Base-by-base conservation (phyloP, 2,113 vertebrate genomes). In the Centropus bengalensis region DNA sequence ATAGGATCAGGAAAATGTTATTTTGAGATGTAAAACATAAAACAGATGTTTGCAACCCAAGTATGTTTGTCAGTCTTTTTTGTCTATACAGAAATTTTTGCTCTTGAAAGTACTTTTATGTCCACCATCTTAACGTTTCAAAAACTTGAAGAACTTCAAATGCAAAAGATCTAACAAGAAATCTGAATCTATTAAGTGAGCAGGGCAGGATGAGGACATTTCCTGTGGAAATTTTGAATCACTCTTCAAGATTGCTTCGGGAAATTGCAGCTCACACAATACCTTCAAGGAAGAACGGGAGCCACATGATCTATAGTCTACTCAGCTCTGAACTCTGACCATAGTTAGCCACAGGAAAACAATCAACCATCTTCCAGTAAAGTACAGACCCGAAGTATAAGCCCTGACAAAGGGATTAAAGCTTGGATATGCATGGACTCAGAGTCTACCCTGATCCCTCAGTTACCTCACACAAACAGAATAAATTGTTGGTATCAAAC, bases 271-370 rank as follows among this genome's bases (percentile, higher is more conserved):
- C 45, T 83, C 40, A 71, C 9, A 5, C 71, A 68, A 62, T 76
- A 5, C 45, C 62, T 88, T 82, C 38, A 74, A 51, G 66, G 38
- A 82, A n/a, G 51, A 89, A 79, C 64, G 74, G 56, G 64, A 94
- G 51, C 36, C 7, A 1, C 44, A 9, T 88, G 38, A 86, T 80
- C 82, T 82, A 32, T 71, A 84, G 66, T 54, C 75, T 77, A 76
- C 19, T 27, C 69, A 74, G 64, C 33, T 70, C 82, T 78, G 40
- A 58, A 60, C 33, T 70, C 82, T 78, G 40, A 58, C 66, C 58
- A 33, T 38, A 69, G 51, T 40, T 92, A 88, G 82, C 85, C 83
- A 69, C 63, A 95, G 40, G 38, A 92, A 92, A 88, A 79, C 38
- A 76, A 95, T 69, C 44, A 87, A 28, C 13, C 40, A 13, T 66